phyloP scores from a whole-genome alignment of 2,797 vertebrate genomes.

The Pygocentrus nattereri region DNA sequence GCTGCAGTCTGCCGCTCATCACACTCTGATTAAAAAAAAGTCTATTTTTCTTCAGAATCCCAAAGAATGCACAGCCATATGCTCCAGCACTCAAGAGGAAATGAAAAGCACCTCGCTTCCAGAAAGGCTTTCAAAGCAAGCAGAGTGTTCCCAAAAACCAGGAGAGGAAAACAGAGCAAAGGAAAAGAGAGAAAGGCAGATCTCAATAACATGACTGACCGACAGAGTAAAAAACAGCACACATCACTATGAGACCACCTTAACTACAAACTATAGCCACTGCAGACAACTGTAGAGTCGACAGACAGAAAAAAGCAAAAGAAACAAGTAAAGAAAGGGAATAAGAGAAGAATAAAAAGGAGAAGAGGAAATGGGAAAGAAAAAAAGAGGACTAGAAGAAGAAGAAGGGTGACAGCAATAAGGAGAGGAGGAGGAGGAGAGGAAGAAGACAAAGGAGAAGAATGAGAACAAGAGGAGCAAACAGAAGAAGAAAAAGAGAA shows the following conservation, averaged over 20 bases:
- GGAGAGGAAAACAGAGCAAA: slow-evolving; percentile 1
- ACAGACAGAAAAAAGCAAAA: no score
- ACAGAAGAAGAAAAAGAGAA: background rate
- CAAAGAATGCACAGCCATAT: slow-evolving; percentile 3
- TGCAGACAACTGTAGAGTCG: no score
- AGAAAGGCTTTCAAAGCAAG: slow-evolving; percentile 53
- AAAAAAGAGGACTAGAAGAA: background rate
- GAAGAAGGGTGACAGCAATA: background rate
- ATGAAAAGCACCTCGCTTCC: slow-evolving; percentile 67
- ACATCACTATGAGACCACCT: no score
- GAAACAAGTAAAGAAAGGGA: no score
- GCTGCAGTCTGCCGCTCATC: background rate
- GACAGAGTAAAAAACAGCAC: no score
- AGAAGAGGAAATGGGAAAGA: background rate
- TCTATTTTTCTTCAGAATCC: slow-evolving; percentile 31
- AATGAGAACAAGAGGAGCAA: background rate
- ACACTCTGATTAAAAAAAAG: slow-evolving; percentile 16
- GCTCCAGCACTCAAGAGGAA: slow-evolving; percentile 39
- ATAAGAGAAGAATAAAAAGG: background rate
- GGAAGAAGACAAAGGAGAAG: background rate
- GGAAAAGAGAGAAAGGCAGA: background rate
- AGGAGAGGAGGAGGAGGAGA: no score
- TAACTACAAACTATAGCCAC: no score
- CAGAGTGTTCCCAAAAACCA: slow-evolving; percentile 40
- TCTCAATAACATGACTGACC: no score